Base-by-base conservation (phyloP, 2,797 vertebrate genomes). In the Molossus alvarezi region DNA sequence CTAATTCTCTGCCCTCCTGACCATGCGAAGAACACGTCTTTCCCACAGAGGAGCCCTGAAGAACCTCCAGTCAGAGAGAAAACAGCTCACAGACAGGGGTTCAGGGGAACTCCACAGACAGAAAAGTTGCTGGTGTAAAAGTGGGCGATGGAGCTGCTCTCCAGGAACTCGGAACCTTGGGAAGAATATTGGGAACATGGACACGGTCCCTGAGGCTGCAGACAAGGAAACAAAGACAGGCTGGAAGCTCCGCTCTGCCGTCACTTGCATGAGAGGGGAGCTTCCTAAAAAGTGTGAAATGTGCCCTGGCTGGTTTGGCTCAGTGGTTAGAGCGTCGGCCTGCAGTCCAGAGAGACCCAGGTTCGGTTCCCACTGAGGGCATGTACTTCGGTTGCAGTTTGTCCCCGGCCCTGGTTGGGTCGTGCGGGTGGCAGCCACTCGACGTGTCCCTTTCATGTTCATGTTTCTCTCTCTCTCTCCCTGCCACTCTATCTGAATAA, bases 121-220 rank as follows among this genome's bases (percentile, higher is more conserved):
- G 97, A 96, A 98, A 98, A 85, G 98, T 98, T 92, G 98, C 98
- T 90, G 98, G 99, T 95, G 98, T 97, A 55, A 98, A 98, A 48
- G 98, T 98, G 97, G 98, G 98, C 21, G 97, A 98, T 69, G 98
- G 99, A 84, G 97, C 96, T 79, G 97, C 98, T 87, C 98, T 91
- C 55, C 48, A 99, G 99, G 97, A 98, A 98, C 98, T 99, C 89
- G 99, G 99, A 97, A 97, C 94, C 67, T 99, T 99, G 97, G 99
- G 98, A 97, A 98, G 92, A 96, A 98, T 99, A 98, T 45, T 99
- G 97, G 99, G 88, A 6, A 45, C 41, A 45, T 6, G 99, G 33
- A 33, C 33, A 97, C 98, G 98, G 33, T 33, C 33, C 33, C 33
- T 96, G 99, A 99, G 98, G 98, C 98, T 88, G 99, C 98, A 67